Base-by-base conservation (phyloP, 2,113 vertebrate species). In the Ornithorhynchus anatinus region DNA sequence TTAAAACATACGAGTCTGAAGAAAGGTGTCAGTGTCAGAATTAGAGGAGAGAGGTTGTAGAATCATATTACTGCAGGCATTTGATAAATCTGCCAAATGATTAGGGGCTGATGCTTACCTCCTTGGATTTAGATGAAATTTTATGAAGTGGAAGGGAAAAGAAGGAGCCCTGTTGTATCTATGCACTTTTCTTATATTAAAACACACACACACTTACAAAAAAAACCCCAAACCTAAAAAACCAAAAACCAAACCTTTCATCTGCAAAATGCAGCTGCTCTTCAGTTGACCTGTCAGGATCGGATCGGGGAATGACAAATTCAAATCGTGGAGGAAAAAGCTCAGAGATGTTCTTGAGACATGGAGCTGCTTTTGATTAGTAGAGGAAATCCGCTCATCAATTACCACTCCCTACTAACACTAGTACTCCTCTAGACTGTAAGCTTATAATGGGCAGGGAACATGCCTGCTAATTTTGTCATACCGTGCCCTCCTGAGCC, bases 251-350 rank as follows among this genome's bases (percentile, higher is more conserved):
- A 65, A 47, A 0, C 36, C 0, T 53, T 82, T 86, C 86, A 88
- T 88, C 84, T 84, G 69, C 64, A 43, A 75, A 79, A 80, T 73
- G 86, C 84, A 85, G 82, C 82, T 86, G 84, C 69, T 84, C 81
- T 59, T 51, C 36, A 27, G 75, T 78, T 84, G 77, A 81, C 72
- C 66, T 79, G 60, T 60, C 53, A 0, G 0, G 53, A 47, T 73
- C 71, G 39, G 25, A 58, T 63, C 77, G 63, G 59, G 67, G 42
- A n/a, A 23, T 33, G 13, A 23, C 77, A 61, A 77, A 80, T 75
- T 72, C 63, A 47, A n/a, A n/a, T 77, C 43, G 38, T 27, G 58
- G 20, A 8, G 27, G 33, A 72, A 57, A 45, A 50, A 50, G 60
- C 75, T 81, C 67, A 31, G 75, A 72, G 73, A 11, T 51, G 61